phyloP scores from a whole-genome alignment of 2,113 vertebrate genomes.

The Antennarius striatus region DNA sequence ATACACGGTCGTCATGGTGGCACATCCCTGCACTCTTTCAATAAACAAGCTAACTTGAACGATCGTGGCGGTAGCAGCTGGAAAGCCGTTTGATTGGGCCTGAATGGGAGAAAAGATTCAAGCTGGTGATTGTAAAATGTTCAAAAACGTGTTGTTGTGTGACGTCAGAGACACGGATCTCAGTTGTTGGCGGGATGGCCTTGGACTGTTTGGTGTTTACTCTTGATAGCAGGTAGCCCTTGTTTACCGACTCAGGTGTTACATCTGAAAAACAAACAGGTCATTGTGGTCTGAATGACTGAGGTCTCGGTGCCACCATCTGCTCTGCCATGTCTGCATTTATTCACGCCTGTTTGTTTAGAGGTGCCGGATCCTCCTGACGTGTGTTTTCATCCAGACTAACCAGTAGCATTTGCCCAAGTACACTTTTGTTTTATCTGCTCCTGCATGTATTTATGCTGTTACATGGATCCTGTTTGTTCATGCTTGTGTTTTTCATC shows the following conservation, averaged over 20 bases:
- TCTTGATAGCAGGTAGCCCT: constrained; percentile 30
- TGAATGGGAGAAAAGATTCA: background rate
- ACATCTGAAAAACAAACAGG: constrained; percentile 65
- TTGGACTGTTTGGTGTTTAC: constrained; percentile 32
- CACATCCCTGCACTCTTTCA: constrained; percentile 57
- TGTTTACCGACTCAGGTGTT: constrained; percentile 66
- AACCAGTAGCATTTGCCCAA: constrained; percentile 7
- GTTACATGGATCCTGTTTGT: background rate
- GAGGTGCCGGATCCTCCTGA: background rate
- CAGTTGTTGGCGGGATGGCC: background rate
- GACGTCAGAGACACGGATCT: constrained; percentile 4
- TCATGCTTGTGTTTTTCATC: background rate
- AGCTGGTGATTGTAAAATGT: constrained; percentile 3
- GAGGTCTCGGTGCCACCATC: constrained; percentile 50
- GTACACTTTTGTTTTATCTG: constrained; percentile 1
- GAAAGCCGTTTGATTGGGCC: constrained; percentile 29
- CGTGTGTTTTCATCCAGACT: background rate
- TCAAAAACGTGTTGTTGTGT: background rate
- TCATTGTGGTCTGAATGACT: constrained; percentile 55
- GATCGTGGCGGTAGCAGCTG: constrained; percentile 52
- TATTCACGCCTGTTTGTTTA: constrained; percentile 18
- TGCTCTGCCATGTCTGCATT: constrained; percentile 37
- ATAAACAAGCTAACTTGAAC: constrained; percentile 65
- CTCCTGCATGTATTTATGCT: background rate
- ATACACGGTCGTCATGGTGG: constrained; percentile 65